Evolutionary conservation across 2,113 vertebrate genomes (phyloP).

Genomic region (Cyprinodon brontotheroides): DNA sequence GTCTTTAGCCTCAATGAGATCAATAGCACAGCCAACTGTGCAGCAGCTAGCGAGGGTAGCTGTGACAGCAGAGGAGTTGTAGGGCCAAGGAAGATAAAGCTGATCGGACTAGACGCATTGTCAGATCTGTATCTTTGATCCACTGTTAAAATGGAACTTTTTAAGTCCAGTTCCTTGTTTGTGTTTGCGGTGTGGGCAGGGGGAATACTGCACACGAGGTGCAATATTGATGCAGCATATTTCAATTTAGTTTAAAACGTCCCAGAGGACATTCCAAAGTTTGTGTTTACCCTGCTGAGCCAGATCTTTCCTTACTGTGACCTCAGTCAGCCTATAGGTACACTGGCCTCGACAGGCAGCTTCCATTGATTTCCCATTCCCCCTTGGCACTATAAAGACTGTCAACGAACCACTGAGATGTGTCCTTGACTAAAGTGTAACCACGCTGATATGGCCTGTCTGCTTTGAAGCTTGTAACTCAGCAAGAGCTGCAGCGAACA

Average conservation of each 20-base stretch:
- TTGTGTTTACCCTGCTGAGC: slow-evolving; percentile 79
- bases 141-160: slow-evolving; percentile 41
- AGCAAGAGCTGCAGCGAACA: slow-evolving; percentile 41
- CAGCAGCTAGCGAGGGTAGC: slow-evolving; percentile 42
- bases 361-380: slow-evolving; percentile 79
- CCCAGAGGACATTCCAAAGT: slow-evolving; percentile 74
- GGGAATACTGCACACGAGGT: slow-evolving; percentile 19
- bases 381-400: slow-evolving; percentile 75
- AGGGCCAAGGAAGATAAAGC: slow-evolving; percentile 60
- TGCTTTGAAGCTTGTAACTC: slow-evolving; percentile 46
- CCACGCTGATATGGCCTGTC: slow-evolving; percentile 43
- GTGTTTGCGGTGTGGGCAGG: slow-evolving; percentile 16
- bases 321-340: slow-evolving; percentile 77
- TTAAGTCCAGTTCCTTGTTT: background rate
- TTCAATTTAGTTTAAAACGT: slow-evolving; percentile 60
- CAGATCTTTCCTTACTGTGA: slow-evolving; percentile 77
- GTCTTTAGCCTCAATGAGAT: slow-evolving; percentile 79
- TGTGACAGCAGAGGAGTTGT: slow-evolving; percentile 39
- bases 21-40: slow-evolving; percentile 73
- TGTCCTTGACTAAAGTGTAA: slow-evolving; percentile 78
- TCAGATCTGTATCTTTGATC: slow-evolving; percentile 73
- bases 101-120: slow-evolving; percentile 52
- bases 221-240: slow-evolving; percentile 64
- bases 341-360: slow-evolving; percentile 74
- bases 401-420: slow-evolving; percentile 72